Evolutionary conservation across 2,797 vertebrate genomes (phyloP).

Genomic region (Channa striata): DNA sequence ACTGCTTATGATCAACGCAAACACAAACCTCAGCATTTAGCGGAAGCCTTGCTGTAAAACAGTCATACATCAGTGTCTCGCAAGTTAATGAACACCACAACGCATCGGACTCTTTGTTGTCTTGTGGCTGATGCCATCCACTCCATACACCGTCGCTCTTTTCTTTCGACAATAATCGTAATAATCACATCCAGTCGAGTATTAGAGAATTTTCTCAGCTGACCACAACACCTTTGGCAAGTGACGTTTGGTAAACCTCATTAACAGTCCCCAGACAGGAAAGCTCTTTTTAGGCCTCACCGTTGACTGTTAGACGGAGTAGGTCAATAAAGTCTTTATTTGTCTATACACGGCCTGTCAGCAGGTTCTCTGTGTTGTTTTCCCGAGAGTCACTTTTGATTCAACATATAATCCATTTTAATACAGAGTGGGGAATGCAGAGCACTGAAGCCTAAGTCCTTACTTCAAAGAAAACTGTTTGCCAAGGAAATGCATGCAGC

Average conservation of each 20-base stretch:
- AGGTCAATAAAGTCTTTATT: slow-evolving; percentile 61
- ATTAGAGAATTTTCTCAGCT: slow-evolving; percentile 25
- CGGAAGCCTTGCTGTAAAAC: slow-evolving; percentile 19
- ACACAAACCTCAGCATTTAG: slow-evolving; percentile 51
- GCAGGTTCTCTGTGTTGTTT: slow-evolving; percentile 63
- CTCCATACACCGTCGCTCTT: slow-evolving; percentile 22
- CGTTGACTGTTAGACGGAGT: slow-evolving; percentile 33
- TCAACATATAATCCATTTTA: slow-evolving; percentile 64
- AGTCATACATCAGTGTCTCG: slow-evolving; percentile 44
- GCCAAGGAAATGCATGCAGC: slow-evolving; percentile 25
- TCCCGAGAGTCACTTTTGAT: slow-evolving; percentile 69
- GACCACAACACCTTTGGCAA: slow-evolving; percentile 37
- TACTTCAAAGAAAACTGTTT: slow-evolving; percentile 36
- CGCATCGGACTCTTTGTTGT: slow-evolving; percentile 42
- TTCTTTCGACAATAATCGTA: slow-evolving; percentile 34
- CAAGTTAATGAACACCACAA: slow-evolving; percentile 21
- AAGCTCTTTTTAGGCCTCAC: slow-evolving; percentile 35
- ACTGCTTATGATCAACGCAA: slow-evolving; percentile 58
- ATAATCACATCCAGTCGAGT: slow-evolving; percentile 28
- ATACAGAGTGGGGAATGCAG: slow-evolving; percentile 34
- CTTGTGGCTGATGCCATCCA: slow-evolving; percentile 30
- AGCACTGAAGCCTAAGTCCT: slow-evolving; percentile 26
- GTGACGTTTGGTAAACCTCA: slow-evolving; percentile 48
- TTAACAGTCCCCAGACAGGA: slow-evolving; percentile 49
- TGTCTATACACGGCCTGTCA: slow-evolving; percentile 55